Percentiles rank a stretch among this genome's conserved stretches.
phyloP scores from a whole-genome alignment of 2,888 invertebrate species.

The Corythucha ciliata region DNA sequence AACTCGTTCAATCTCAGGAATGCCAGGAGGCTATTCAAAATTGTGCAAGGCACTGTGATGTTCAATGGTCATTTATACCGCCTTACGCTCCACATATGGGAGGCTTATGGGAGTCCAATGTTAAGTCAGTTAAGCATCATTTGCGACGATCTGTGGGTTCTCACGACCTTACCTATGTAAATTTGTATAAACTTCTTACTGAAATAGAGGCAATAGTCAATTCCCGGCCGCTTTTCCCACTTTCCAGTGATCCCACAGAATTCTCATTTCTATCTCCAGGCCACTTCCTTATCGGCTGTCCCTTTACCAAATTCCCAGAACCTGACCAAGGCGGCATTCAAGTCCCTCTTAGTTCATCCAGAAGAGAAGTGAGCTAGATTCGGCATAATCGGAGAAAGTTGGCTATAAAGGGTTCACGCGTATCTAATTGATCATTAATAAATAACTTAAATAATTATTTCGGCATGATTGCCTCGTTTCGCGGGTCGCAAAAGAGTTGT shows the following conservation, averaged over 20 bases:
- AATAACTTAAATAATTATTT: no score
- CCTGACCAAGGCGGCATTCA: no score
- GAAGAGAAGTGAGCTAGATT: no score
- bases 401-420: no score
- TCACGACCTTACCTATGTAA: slow-evolving; percentile 17
- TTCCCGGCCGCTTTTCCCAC: slow-evolving; percentile 32
- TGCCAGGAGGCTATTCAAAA: no score
- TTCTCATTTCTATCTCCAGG: slow-evolving; percentile 34
- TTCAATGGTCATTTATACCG: slow-evolving; percentile 33
- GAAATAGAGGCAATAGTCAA: slow-evolving; percentile 36
- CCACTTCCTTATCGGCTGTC: slow-evolving; percentile 35
- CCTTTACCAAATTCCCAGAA: slow-evolving; percentile 26
- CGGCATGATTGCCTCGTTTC: no score
- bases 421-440: no score
- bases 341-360: no score
- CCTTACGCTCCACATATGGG: slow-evolving; percentile 21
- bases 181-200: slow-evolving; percentile 29
- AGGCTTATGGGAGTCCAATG: slow-evolving; percentile 23
- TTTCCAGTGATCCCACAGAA: slow-evolving; percentile 32
- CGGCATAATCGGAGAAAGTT: no score
- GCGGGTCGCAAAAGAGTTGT: no score
- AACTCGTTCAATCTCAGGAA: no score
- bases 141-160: slow-evolving; percentile 19
- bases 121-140: slow-evolving; percentile 24
- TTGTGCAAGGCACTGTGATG: no score